Evolutionary conservation across 2,797 vertebrate species (phyloP), one percentile per base, ranked within the genome.

Genomic region (Danio choprae): DNA sequence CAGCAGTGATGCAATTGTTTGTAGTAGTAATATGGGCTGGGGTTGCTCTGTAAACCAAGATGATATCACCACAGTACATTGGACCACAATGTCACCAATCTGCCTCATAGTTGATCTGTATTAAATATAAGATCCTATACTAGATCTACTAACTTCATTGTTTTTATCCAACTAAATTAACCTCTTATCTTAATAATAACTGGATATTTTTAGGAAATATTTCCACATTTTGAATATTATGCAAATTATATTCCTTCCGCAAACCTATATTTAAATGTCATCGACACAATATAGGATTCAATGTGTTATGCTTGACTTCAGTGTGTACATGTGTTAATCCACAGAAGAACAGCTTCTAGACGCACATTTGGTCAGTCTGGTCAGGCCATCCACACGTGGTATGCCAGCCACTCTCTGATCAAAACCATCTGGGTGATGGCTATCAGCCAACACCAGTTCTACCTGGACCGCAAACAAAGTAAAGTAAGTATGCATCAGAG

Each of bases 381-480:
- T 62, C 93, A 98, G 77, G 95, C 96, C 63, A 97, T 99, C 80
- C 96, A 98, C 86, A 92, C 97, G 0, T 99, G 98, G 98, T 99
- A 99, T 96, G 98, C 97, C 81, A 97, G 94, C 93, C 95, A 97
- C 73, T 95, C 96, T 86, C 92, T 99, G 91, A 99, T 99, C 93
- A 99, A 98, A 85, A 97, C 96, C 93, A 98, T 99, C 93, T 99
- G 97, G 98, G 95, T 94, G 84, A 99, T 99, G 97, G 97, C 98
- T 85, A 98, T 99, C 87, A 98, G 98, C 93, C 97, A 99, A 84
- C 97, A 99, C 90, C 98, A 99, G 88, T 99, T 99, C 87, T 99
- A 99, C 93, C 92, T 99, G 94, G 97, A 99, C 89, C 95, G 95
- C 86, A 99, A 97, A 83, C 96, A 98, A 91, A 98, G 95, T 92